phyloP scores from a whole-genome alignment of 30 jellyfish, hydroid and myxozoan species.

The Mastigias papua region DNA sequence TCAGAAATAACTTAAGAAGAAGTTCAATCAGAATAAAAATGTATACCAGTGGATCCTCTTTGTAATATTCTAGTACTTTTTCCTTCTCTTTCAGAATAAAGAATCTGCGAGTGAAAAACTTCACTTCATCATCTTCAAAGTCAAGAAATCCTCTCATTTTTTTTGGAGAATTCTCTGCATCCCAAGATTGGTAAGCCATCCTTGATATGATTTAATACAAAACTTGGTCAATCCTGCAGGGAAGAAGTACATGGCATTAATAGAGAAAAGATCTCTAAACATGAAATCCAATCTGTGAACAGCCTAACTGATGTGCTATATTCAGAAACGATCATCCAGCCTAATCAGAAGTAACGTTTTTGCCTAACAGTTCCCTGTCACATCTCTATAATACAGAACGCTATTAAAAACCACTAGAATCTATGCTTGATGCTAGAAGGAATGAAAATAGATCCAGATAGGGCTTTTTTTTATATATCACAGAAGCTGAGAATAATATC shows the following conservation, averaged over 20 bases:
- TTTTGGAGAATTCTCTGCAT: constrained; percentile 35
- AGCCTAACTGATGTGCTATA: too few relatives aligned
- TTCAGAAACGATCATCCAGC: too few relatives aligned
- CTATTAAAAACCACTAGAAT: too few relatives aligned
- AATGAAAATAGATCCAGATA: too few relatives aligned
- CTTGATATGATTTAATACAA: background rate
- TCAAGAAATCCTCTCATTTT: constrained; percentile 58
- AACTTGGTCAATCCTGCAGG: background rate
- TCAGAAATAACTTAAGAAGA: background rate
- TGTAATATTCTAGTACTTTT: constrained; percentile 54
- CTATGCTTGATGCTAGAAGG: too few relatives aligned
- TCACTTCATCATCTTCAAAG: constrained; percentile 69
- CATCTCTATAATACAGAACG: too few relatives aligned
- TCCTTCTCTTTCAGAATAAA: constrained; percentile 36
- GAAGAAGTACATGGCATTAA: background rate
- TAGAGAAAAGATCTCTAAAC: too few relatives aligned
- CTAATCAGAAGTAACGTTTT: too few relatives aligned
- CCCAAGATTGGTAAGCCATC: constrained; percentile 31
- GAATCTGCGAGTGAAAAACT: constrained; percentile 70
- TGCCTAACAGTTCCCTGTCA: too few relatives aligned
- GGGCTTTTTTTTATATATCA: too few relatives aligned
- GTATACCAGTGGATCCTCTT: constrained; percentile 75
- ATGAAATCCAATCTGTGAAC: background rate
- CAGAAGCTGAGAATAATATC: too few relatives aligned
- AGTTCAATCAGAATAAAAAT: background rate